These are phyloP conservation scores for Zosterops hypoxanthus DNA, from an alignment of 2,113 vertebrate genomes.

Conservation along the genomic window DNA sequence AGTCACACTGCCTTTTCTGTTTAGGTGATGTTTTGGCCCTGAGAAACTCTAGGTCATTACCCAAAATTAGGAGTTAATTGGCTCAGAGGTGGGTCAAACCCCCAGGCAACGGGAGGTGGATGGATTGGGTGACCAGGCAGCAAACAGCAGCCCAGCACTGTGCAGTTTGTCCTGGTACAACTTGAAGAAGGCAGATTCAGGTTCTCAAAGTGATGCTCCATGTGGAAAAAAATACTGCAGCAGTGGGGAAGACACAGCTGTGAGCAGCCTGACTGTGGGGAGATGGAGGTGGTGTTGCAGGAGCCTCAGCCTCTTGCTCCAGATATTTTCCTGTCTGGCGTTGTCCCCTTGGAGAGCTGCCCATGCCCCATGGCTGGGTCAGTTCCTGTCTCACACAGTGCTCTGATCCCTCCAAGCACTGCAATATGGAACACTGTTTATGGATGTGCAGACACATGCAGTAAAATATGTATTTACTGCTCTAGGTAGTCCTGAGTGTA, in stretches of 20 bases:
- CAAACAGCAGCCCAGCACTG: neutral
- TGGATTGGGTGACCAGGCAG: fast-evolving
- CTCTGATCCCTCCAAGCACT: neutral
- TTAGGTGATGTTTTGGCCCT: neutral
- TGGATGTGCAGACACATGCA: neutral
- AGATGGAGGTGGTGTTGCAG: neutral
- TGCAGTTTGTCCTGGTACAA: neutral
- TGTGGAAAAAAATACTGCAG: neutral
- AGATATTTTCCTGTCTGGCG: neutral
- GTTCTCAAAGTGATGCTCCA: neutral
- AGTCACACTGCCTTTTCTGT: neutral
- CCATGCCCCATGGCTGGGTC: neutral
- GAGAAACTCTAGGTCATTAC: neutral
- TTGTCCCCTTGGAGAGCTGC: neutral
- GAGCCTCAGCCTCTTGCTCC: neutral
- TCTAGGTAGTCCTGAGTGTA: neutral
- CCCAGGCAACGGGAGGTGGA: neutral
- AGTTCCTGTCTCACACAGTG: neutral
- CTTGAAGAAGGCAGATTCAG: neutral
- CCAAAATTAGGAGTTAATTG: neutral
- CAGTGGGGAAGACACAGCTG: fast-evolving
- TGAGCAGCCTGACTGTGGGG: neutral
- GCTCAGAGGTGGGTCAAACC: neutral
- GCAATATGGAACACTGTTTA: neutral
- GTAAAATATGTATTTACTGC: neutral